A percentile compares a stretch with the other conserved stretches of the same genome.
These are phyloP conservation scores for Urocyon cinereoargenteus DNA, from an alignment of 2,797 vertebrate genomes.

Conservation along the genomic window DNA sequence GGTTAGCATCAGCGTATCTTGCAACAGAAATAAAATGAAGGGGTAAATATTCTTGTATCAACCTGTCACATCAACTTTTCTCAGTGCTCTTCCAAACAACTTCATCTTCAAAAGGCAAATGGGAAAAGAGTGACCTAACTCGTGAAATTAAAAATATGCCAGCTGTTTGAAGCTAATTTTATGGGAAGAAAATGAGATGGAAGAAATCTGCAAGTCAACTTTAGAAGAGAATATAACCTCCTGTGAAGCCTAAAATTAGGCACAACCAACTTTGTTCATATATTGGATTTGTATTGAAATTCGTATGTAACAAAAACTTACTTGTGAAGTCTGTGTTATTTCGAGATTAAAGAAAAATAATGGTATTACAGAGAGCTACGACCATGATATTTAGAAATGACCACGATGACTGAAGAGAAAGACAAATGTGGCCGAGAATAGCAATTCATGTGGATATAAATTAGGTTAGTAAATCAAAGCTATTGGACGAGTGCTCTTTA, in stretches of 20 bases:
- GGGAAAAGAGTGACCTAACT: slow-evolving; percentile 58
- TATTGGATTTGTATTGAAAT: slow-evolving; percentile 8
- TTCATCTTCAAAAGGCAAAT: slow-evolving; percentile 43
- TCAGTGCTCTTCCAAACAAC: slow-evolving; percentile 73
- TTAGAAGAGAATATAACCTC: background rate
- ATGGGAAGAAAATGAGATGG: background rate
- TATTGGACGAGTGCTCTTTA: slow-evolving; percentile 66
- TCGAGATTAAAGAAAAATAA: slow-evolving; percentile 78
- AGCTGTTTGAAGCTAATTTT: background rate
- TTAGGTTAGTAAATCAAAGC: slow-evolving; percentile 86
- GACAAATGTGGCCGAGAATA: slow-evolving; percentile 81
- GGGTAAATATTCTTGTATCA: slow-evolving; percentile 85
- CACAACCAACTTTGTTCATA: background rate
- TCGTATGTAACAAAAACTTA: background rate
- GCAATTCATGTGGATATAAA: slow-evolving; percentile 81
- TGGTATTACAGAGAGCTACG: slow-evolving; percentile 69
- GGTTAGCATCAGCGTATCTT: slow-evolving; percentile 89
- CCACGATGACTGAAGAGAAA: slow-evolving; percentile 76
- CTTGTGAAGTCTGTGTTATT: slow-evolving; percentile 72
- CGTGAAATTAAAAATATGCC: slow-evolving; percentile 69
- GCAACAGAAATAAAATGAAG: slow-evolving; percentile 88
- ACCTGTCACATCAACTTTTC: slow-evolving; percentile 79
- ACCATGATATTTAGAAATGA: slow-evolving; percentile 83
- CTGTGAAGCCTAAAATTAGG: background rate
- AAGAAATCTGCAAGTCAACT: slow-evolving; percentile 42